Conservation (phyloP, 2,113 vertebrate species). For the Ceratotherium simum region DNA sequence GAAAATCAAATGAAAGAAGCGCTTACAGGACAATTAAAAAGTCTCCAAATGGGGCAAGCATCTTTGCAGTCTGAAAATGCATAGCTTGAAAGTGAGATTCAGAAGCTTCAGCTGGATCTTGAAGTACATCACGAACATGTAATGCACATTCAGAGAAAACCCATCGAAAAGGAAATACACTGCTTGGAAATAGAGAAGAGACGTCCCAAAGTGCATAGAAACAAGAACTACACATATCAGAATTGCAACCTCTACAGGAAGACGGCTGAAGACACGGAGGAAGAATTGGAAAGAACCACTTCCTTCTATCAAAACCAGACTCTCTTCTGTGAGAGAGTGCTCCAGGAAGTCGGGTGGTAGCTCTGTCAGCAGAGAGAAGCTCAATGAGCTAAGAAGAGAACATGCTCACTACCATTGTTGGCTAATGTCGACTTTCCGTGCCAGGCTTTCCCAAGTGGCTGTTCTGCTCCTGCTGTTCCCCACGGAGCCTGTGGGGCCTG, state of each 20-base stretch:
- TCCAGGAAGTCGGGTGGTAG: background rate
- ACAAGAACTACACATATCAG: background rate
- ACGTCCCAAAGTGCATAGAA: background rate
- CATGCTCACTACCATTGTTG: background rate
- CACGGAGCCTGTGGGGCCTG: fast-evolving
- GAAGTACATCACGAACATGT: background rate
- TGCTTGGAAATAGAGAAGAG: background rate
- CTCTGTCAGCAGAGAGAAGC: background rate
- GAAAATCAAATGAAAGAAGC: background rate
- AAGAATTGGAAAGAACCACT: background rate
- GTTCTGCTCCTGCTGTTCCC: background rate
- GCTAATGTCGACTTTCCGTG: background rate
- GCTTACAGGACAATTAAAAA: background rate
- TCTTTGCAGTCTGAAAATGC: background rate
- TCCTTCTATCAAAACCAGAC: background rate
- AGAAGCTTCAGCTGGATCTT: background rate
- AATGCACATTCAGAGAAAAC: background rate
- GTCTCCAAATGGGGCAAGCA: background rate
- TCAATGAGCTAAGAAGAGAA: background rate
- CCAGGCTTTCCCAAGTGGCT: background rate
- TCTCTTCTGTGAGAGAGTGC: background rate
- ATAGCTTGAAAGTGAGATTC: background rate
- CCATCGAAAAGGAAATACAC: background rate
- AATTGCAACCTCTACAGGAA: background rate
- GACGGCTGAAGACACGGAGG: background rate